These are phyloP conservation scores for Turnix velox DNA, from an alignment of 2,113 vertebrate genomes.

Conservation along the genomic window DNA sequence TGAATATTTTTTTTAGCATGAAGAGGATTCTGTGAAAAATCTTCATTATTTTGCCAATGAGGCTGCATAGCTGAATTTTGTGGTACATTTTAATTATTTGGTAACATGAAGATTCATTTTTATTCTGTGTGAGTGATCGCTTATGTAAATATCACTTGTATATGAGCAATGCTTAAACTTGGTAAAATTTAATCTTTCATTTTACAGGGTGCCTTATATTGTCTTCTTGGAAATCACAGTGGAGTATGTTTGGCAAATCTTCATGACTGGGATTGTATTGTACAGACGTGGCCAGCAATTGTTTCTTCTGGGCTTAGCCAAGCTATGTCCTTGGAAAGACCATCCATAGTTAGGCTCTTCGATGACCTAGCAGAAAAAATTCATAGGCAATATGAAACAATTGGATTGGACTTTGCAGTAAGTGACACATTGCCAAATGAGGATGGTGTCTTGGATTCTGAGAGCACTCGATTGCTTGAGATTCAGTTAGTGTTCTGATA, in stretches of 20 bases:
- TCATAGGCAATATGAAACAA: constrained; percentile 95
- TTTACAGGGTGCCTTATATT: constrained; percentile 92
- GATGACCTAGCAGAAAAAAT: constrained; percentile 97
- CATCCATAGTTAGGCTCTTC: constrained; percentile 93
- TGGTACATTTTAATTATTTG: background rate
- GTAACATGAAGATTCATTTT: background rate
- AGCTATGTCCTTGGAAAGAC: constrained; percentile 95
- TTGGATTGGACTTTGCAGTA: constrained; percentile 90
- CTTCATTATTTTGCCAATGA: background rate
- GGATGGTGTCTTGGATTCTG: background rate
- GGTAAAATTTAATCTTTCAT: background rate
- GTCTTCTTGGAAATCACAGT: constrained; percentile 91
- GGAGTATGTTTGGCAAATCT: constrained; percentile 92
- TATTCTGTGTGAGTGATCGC: background rate
- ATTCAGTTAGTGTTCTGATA: background rate
- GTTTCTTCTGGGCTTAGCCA: constrained; percentile 92
- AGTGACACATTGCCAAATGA: constrained; percentile 42
- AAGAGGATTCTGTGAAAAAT: background rate
- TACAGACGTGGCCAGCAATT: constrained; percentile 91
- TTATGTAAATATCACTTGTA: background rate
- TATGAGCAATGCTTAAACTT: background rate
- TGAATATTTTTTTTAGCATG: background rate
- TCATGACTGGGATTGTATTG: constrained; percentile 96
- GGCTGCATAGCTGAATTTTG: background rate
- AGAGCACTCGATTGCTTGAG: background rate